A percentile compares a stretch with the other conserved stretches of the same genome.
Evolutionary conservation across 2,888 invertebrate species (phyloP).

Genomic region (Cephus rjabovi): DNA sequence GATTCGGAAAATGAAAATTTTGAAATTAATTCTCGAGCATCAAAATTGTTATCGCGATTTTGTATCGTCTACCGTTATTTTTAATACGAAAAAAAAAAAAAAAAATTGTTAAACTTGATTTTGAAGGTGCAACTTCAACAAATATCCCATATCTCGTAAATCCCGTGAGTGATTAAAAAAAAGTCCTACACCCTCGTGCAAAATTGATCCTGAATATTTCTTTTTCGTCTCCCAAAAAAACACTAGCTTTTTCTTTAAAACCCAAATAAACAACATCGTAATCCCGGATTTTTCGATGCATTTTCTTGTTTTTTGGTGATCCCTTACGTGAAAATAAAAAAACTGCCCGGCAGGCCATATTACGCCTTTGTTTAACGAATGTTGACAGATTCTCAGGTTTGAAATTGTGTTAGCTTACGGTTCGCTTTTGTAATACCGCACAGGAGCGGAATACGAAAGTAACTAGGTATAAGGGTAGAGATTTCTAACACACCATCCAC

Average conservation of each 20-base stretch:
- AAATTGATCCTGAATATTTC: neutral
- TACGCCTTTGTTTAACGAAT: slow-evolving; percentile 12
- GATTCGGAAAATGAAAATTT: too few species aligned
- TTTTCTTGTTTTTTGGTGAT: neutral
- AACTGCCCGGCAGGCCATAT: neutral
- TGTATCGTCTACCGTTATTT: too few species aligned
- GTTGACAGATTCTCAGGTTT: slow-evolving; percentile 18
- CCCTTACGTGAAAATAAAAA: neutral
- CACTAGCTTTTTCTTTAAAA: too few species aligned
- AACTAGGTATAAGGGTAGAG: neutral
- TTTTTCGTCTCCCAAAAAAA: too few species aligned
- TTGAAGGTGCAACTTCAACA: too few species aligned
- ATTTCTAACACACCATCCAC: neutral
- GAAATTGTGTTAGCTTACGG: slow-evolving; percentile 11
- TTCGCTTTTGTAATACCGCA: slow-evolving; percentile 15
- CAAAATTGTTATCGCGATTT: too few species aligned
- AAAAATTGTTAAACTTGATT: too few species aligned
- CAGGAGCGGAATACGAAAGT: slow-evolving; percentile 18
- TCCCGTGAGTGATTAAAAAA: neutral
- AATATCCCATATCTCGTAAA: neutral
- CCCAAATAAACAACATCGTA: neutral
- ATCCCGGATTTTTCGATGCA: neutral
- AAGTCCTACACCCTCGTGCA: neutral
- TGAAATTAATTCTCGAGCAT: too few species aligned
- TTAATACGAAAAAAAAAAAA: too few species aligned